These are phyloP conservation scores for Lamellibrachia luymesi DNA, from an alignment of 1,140 invertebrate species.

Conservation along the genomic window DNA sequence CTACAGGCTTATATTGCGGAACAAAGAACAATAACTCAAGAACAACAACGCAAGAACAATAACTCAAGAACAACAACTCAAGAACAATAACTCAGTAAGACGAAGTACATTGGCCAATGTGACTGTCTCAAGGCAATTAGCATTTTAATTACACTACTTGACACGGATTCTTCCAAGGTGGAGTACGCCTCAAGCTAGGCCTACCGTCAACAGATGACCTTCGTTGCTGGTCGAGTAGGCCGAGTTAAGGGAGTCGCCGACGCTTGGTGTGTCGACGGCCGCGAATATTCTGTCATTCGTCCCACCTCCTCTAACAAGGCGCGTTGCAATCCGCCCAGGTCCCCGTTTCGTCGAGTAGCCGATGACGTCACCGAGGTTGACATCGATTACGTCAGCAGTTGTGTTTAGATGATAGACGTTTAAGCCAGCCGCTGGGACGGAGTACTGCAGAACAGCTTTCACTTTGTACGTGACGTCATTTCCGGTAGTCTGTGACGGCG, in stretches of 20 bases:
- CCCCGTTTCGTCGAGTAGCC: not conserved
- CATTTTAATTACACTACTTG: not conserved
- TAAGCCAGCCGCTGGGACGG: not conserved
- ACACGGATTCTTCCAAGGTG: not conserved
- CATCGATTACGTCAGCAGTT: not conserved
- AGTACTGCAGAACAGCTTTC: not conserved
- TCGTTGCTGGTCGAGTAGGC: not conserved
- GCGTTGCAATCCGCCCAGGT: slow-evolving; percentile 9
- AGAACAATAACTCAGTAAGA: not conserved
- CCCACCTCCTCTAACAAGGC: not conserved
- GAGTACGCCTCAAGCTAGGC: not conserved
- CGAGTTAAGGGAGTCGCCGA: not conserved
- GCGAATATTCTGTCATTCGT: not conserved
- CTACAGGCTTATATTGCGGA: not conserved
- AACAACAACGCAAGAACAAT: too few relatives aligned
- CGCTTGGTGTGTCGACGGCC: not conserved
- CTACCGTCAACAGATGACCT: slow-evolving; percentile 10
- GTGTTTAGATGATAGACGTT: slow-evolving; percentile 13
- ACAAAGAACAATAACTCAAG: not conserved
- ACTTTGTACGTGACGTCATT: not conserved
- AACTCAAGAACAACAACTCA: too few relatives aligned
- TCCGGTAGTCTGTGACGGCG: not conserved
- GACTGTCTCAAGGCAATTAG: not conserved
- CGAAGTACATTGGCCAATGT: not conserved
- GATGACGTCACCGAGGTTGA: slow-evolving; percentile 10